Evolutionary conservation across 2,113 vertebrate species (phyloP), one percentile per base, ranked within the genome.

Genomic region (Cavia porcellus): DNA sequence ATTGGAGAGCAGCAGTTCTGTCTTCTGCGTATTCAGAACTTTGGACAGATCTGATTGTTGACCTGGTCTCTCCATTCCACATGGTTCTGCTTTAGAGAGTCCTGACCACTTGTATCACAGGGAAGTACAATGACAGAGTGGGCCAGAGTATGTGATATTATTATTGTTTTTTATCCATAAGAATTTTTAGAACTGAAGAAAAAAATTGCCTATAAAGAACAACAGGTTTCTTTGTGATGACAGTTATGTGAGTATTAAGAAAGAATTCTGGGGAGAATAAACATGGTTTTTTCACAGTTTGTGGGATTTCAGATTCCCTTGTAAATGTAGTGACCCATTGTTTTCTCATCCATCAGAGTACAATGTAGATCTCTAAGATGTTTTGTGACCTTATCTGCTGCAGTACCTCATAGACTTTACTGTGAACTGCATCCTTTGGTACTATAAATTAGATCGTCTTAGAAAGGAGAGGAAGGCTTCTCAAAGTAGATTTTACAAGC

Each of bases 231-330:
- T 84, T n/a, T 61, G 68, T 28, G 52, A 89, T 75, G 47, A 22
- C 50, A 32, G 45, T 80, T 64, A 86, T 59, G 38, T 91, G 83
- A 72, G 12, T 66, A 70, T 47, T 79, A 68, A 55, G 28, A 92
- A 90, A 96, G 4, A 42, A 88, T 92, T 85, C 50, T 59, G 13
- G 89, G 25, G 8, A 68, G 20, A 96, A 81, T 80, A 90, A 84
- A 28, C 4, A 45, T 59, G 5, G 24, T 82, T 90, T 95, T 20
- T 20, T 42, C 35, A 50, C 80, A 95, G 38, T 2, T 94, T 42
- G 79, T 74, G 93, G 32, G 30, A 50, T 92, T 88, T 59, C 42
- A 72, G 6, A 52, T 66, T 92, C 32, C 14, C 62, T 14, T 85
- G 24, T 92, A 52, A 61, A 47, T 90, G 88, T 38, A 64, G 85